These are phyloP conservation scores for Homarus americanus DNA, from an alignment of 1,140 invertebrate genomes.

Conservation along the genomic window DNA sequence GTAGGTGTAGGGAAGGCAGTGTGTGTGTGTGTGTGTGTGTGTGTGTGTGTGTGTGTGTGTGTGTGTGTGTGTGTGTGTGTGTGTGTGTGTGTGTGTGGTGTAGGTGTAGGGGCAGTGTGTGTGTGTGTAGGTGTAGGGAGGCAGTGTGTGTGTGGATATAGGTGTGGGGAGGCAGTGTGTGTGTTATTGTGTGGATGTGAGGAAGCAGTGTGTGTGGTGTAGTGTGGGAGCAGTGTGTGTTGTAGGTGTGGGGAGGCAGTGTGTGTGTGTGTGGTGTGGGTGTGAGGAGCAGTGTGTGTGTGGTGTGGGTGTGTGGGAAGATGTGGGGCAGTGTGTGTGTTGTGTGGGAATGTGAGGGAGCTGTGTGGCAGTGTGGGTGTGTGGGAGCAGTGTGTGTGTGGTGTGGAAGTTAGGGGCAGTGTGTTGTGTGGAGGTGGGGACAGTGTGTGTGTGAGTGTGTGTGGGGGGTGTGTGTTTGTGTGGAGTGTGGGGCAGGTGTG, in stretches of 20 bases:
- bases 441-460: no score
- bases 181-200: neutral
- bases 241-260: neutral
- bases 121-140: neutral
- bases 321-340: neutral
- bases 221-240: no score
- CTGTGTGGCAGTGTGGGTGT: neutral
- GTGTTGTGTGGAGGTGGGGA: no score
- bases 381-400: neutral
- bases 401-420: no score
- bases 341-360: neutral
- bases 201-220: neutral
- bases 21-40: no score
- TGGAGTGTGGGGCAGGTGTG: no score
- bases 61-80: neutral
- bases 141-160: neutral
- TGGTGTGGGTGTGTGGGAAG: neutral
- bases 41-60: neutral
- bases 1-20: no score
- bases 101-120: neutral
- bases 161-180: neutral
- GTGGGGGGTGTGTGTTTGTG: no score
- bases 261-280: no score
- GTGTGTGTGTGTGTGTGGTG: neutral
- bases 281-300: neutral